A percentile compares a stretch with the other conserved stretches of the same genome.
phyloP scores from a whole-genome alignment of 2,113 vertebrate genomes.

The Indicator indicator region DNA sequence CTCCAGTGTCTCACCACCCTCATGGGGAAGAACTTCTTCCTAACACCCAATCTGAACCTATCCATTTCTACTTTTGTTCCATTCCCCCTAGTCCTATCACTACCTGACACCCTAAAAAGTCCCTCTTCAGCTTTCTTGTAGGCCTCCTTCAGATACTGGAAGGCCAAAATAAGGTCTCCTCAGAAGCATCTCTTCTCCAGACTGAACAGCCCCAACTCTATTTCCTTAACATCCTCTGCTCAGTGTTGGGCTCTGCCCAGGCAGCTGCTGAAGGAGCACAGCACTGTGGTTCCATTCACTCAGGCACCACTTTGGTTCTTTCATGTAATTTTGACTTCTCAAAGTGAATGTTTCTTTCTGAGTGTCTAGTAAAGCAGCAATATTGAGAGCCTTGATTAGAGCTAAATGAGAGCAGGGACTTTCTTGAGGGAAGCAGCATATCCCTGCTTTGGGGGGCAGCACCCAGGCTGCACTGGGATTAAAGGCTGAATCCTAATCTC shows the following conservation, averaged over 20 bases:
- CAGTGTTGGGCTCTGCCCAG: background rate
- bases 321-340: background rate
- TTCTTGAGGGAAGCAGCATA: background rate
- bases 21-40: too few relatives aligned
- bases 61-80: too few relatives aligned
- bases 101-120: too few relatives aligned
- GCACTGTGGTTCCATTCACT: rapidly evolving
- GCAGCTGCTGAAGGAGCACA: rapidly evolving
- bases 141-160: too few relatives aligned
- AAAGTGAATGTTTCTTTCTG: background rate
- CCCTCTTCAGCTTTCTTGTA: too few relatives aligned
- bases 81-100: too few relatives aligned
- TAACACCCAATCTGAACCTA: too few relatives aligned
- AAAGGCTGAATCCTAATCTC: background rate
- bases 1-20: too few relatives aligned
- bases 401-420: background rate
- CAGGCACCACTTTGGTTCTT: background rate
- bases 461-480: rapidly evolving
- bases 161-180: too few relatives aligned
- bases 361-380: background rate
- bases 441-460: background rate
- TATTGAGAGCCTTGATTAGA: background rate
- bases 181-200: too few relatives aligned
- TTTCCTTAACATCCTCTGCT: background rate
- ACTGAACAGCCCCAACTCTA: too few relatives aligned